Evolutionary conservation across 2,888 invertebrate species (phyloP).

Genomic region (Phymatocera aterrima): DNA sequence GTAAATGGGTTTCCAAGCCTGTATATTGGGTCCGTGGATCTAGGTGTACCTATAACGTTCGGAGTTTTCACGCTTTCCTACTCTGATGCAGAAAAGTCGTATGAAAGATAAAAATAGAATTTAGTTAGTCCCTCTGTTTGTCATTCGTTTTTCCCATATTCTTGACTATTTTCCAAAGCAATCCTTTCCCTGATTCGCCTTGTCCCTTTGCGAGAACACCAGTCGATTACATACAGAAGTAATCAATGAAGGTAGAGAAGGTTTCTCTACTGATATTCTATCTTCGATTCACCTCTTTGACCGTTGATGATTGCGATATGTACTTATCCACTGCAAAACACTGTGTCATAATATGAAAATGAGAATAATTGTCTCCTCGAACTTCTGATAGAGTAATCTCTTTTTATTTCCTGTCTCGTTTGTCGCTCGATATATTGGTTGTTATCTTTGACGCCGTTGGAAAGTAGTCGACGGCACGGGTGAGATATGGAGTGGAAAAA

Average conservation of each 20-base stretch:
- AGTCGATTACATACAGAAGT: slow-evolving; percentile 10
- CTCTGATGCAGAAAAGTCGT: background rate
- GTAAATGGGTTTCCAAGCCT: background rate
- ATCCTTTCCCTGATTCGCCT: slow-evolving; percentile 2
- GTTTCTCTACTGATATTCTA: background rate
- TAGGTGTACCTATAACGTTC: background rate
- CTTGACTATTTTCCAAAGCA: background rate
- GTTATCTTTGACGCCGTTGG: slow-evolving; percentile 32
- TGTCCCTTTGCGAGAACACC: slow-evolving; percentile 19
- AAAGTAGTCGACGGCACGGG: background rate
- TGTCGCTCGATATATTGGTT: background rate
- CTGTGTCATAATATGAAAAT: background rate
- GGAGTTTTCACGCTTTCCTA: background rate
- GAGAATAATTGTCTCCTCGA: background rate
- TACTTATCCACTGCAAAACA: background rate
- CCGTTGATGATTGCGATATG: background rate
- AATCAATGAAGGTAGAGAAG: slow-evolving; percentile 8
- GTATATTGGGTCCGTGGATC: background rate
- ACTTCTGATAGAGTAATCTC: slow-evolving; percentile 10
- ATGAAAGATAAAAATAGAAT: background rate
- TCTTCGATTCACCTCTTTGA: background rate
- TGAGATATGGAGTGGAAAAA: slow-evolving; percentile 11
- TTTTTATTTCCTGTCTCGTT: background rate
- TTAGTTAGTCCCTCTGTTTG: background rate
- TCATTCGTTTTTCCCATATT: slow-evolving; percentile 2